phyloP scores from a whole-genome alignment of 1,140 invertebrate genomes.

The Platyscapa corneri region DNA sequence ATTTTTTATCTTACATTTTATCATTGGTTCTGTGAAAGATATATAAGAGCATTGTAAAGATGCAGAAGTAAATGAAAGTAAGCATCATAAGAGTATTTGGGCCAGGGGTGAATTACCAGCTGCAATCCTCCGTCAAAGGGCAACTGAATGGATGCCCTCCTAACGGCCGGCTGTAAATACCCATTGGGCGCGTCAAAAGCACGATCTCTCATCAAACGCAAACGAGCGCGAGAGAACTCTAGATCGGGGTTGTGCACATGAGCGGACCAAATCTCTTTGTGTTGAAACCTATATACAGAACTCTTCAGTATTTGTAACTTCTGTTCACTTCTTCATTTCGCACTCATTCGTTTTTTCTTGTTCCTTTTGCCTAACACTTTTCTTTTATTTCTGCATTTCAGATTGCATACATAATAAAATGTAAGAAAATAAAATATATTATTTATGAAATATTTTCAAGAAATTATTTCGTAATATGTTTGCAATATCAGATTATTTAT shows the following conservation, averaged over 20 bases:
- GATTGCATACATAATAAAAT: too few species aligned
- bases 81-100: neutral
- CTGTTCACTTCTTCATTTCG: neutral
- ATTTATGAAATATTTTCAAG: too few species aligned
- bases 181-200: conserved; percentile 25
- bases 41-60: neutral
- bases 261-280: conserved; percentile 9
- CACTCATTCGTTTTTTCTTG: neutral
- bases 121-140: conserved; percentile 9
- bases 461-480: too few species aligned
- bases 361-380: neutral
- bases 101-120: neutral
- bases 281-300: neutral
- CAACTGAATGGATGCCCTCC: conserved; percentile 34
- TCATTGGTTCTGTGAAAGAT: neutral
- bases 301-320: neutral
- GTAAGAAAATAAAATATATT: too few species aligned
- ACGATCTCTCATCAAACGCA: conserved; percentile 8
- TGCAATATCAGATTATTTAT: too few species aligned
- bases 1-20: neutral
- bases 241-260: conserved; percentile 2
- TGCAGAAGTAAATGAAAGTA: neutral
- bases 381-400: too few species aligned
- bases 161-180: conserved; percentile 29
- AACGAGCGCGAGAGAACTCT: neutral